These are phyloP conservation scores for Xylocampa areola DNA, from an alignment of 2,888 invertebrate species.

Conservation along the genomic window DNA sequence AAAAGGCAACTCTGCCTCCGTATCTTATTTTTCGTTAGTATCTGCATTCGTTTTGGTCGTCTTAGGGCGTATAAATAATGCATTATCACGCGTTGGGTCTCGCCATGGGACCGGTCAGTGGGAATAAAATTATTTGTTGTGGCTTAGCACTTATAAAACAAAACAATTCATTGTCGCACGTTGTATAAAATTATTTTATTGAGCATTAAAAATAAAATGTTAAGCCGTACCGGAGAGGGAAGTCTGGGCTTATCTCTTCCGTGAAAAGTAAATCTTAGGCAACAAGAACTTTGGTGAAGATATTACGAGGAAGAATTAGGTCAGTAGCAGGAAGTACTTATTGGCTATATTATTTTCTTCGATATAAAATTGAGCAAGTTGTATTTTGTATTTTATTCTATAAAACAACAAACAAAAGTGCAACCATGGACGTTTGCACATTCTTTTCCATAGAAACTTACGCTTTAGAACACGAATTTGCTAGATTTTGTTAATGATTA, in stretches of 20 bases:
- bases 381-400: neutral
- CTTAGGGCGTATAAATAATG: constrained; percentile 88
- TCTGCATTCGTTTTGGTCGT: constrained; percentile 87
- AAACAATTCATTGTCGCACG: constrained; percentile 60
- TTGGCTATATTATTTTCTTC: neutral
- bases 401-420: too few species aligned
- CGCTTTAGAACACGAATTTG: too few species aligned
- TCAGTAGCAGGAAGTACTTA: neutral
- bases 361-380: neutral
- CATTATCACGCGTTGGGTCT: constrained; percentile 87
- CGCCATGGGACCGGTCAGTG: constrained; percentile 68
- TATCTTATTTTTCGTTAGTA: constrained; percentile 85
- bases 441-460: too few species aligned
- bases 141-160: constrained; percentile 72
- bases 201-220: constrained; percentile 37
- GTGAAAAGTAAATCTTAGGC: constrained; percentile 6
- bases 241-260: constrained; percentile 20
- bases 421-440: too few species aligned
- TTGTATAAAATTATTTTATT: constrained; percentile 53
- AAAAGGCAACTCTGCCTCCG: constrained; percentile 76
- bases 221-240: constrained; percentile 14
- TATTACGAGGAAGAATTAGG: constrained; percentile 12
- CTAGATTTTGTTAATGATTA: neutral
- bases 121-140: constrained; percentile 81
- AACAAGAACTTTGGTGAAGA: constrained; percentile 5